These are phyloP conservation scores for Seison nebaliae DNA, from an alignment of 1,140 invertebrate species.

Conservation along the genomic window DNA sequence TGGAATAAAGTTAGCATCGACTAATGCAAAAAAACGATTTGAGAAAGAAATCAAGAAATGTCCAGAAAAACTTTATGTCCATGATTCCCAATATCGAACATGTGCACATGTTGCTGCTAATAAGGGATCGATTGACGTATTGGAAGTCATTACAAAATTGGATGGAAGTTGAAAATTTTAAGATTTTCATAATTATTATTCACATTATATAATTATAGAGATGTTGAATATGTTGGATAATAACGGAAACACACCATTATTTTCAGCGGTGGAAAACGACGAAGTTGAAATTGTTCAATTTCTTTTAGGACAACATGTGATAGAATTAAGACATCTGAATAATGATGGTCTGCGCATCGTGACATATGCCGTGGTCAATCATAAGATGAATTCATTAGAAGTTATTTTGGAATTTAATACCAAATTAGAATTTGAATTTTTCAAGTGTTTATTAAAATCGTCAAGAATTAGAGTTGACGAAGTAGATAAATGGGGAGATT, in stretches of 20 bases:
- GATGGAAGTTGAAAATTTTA: too few relatives aligned
- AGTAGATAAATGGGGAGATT: conserved; percentile 46
- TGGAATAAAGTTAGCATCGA: too few relatives aligned
- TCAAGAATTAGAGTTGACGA: conserved; percentile 41
- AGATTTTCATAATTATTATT: too few relatives aligned
- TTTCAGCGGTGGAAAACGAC: conserved; percentile 46
- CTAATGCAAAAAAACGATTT: too few relatives aligned
- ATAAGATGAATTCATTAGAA: conserved; percentile 40
- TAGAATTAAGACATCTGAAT: conserved; percentile 42
- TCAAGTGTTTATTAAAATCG: conserved; percentile 37
- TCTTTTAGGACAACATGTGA: conserved; percentile 42
- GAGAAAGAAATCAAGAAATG: too few relatives aligned
- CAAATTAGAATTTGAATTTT: background rate
- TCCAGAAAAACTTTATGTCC: too few relatives aligned
- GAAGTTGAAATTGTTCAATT: conserved; percentile 42
- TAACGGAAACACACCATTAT: conserved; percentile 49
- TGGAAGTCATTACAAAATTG: too few relatives aligned
- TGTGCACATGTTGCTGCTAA: too few relatives aligned
- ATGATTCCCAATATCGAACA: too few relatives aligned
- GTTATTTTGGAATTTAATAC: conserved; percentile 14
- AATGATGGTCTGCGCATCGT: conserved; percentile 45
- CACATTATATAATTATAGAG: too few relatives aligned
- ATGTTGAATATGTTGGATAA: conserved; percentile 47
- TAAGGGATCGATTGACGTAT: too few relatives aligned
- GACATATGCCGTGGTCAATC: conserved; percentile 47